Evolutionary conservation across 2,113 vertebrate genomes (phyloP).

Genomic region (Murina feae): DNA sequence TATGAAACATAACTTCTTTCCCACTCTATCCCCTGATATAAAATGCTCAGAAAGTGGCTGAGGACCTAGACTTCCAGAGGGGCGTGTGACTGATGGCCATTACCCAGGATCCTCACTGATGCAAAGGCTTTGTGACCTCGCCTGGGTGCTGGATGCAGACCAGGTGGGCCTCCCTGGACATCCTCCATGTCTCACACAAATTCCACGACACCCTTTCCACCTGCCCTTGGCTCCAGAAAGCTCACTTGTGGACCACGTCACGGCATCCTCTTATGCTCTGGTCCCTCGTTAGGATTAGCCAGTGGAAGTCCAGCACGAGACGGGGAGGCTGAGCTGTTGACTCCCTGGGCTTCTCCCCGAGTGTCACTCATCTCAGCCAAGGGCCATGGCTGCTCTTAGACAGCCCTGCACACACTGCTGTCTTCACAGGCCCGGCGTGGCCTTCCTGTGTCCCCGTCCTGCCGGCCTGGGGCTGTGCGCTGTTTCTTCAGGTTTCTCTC

Average conservation of each 20-base stretch:
- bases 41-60: neutral
- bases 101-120: fast-evolving
- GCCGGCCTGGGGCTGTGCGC: fast-evolving
- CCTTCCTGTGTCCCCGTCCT: neutral
- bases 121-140: neutral
- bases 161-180: neutral
- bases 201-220: neutral
- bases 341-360: neutral
- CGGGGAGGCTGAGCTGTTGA: neutral
- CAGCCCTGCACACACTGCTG: neutral
- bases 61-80: neutral
- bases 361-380: neutral
- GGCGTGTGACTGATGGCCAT: too few species aligned
- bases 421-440: neutral
- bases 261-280: neutral
- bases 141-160: neutral
- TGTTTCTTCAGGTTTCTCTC: neutral
- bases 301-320: neutral
- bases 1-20: neutral
- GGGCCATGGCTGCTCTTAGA: neutral
- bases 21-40: too few species aligned
- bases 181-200: neutral
- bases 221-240: neutral
- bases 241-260: too few species aligned
- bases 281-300: neutral